These are phyloP conservation scores for Halictus rubicundus DNA, from an alignment of 1,140 invertebrate genomes.

Conservation along the genomic window DNA sequence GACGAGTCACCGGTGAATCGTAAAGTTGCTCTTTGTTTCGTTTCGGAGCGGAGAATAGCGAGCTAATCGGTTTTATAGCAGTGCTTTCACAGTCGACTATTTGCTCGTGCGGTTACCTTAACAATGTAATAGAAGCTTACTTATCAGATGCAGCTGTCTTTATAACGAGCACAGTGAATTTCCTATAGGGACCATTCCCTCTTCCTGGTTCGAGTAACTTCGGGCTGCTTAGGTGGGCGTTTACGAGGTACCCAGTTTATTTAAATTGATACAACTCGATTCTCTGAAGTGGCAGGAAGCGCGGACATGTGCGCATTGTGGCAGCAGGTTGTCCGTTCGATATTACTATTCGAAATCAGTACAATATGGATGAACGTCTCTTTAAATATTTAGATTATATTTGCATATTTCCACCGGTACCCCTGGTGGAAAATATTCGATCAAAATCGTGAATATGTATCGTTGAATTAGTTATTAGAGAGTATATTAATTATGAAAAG, in stretches of 20 bases:
- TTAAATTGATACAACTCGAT: conserved; percentile 40
- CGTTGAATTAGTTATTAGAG: no score
- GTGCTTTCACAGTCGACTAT: not conserved
- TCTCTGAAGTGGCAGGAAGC: conserved; percentile 10
- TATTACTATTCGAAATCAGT: not conserved
- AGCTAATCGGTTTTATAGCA: not conserved
- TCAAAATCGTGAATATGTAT: no score
- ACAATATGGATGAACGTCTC: no score
- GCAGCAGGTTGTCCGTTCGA: conserved; percentile 18
- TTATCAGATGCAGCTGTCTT: not conserved
- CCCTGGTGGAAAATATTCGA: no score
- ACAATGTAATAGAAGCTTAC: not conserved
- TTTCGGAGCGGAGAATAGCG: not conserved
- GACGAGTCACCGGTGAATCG: not conserved
- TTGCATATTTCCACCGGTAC: no score
- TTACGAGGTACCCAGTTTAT: conserved; percentile 42
- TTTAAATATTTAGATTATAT: no score
- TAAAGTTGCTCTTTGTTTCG: not conserved
- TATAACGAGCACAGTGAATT: conserved; percentile 13
- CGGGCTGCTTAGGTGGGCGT: conserved; percentile 30
- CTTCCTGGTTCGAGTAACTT: conserved; percentile 19
- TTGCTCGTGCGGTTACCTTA: not conserved
- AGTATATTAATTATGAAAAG: no score
- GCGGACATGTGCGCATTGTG: conserved; percentile 1
- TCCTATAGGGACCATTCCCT: conserved; percentile 7